Evolutionary conservation across 2,888 invertebrate species (phyloP), one percentile per base, ranked within the genome.

Genomic region (Eristalinus sepulchralis): DNA sequence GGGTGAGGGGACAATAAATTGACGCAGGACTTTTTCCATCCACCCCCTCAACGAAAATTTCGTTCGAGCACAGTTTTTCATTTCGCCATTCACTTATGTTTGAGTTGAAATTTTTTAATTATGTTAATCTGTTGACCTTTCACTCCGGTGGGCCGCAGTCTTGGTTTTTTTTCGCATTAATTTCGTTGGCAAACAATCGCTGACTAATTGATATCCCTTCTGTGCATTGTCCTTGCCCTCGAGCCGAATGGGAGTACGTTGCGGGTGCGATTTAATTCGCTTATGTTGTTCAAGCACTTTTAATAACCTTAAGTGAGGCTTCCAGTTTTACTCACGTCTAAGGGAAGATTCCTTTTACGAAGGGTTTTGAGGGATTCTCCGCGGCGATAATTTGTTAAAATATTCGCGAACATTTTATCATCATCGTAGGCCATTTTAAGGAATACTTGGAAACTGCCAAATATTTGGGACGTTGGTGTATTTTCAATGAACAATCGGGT

Each of bases 111-210:
- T 80, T 84, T 84, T 47, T 80, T 76, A 80, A 80, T 80, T 84
- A 71, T 67, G 80, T 80, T 80, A 84, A 84, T 76, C 84, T 71
- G 76, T 71, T 76, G 80, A 80, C 84, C 76, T 80, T 84, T 72
- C 66, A 36, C 66, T 62, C 57, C 31, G 27, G 17, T 33, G 70
- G 59, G 55, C 63, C 62, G 31, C 55, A 71, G 57, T 39, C 57
- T 60, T 31, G 55, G 60, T 55, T 73, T 82, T 72, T 67, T 70
- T 83, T 83, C 57, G 36, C 53, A 66, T 71, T 60, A 66, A 70
- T 31, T 66, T 60, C 55, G 75, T 64, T 79, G 70, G 55, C 70
- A 79, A 79, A 83, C 68, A 66, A 70, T 70, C 75, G 79, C 53
- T 59, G 34, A 68, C 22, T 59, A 83, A 70, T 73, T 62, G 68